Base-by-base conservation (phyloP, 2,888 invertebrate species). In the Habroteleia sp. region DNA sequence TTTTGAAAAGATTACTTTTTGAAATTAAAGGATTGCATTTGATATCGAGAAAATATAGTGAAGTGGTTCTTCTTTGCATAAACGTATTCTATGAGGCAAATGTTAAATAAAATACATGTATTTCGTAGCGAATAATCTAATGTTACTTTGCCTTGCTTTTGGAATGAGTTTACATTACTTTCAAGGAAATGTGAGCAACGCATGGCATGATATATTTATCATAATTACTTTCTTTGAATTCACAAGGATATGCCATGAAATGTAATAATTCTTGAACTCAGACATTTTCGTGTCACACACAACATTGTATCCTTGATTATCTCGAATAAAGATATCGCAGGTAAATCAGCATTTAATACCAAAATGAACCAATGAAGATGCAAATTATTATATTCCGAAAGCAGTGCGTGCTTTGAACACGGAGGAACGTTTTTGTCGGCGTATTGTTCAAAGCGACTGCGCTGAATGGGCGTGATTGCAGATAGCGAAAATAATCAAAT, bases 401-500 rank as follows among this genome's bases (percentile, higher is more conserved):
- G n/a, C n/a, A n/a, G n/a, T n/a, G n/a, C n/a, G n/a, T n/a, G n/a
- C n/a, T n/a, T n/a, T n/a, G n/a, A 20, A 20, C 2, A 20, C 20
- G 4, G 4, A 4, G 4, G 20, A 20, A 2, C 2, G 35, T 60
- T 65, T 56, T 74, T 75, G 69, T 72, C 50, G 42, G 14, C 13
- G 14, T 54, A 31, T 54, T 5, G 48, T 33, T 31, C 54, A 27
- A 44, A 44, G 17, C 2, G 13, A 10, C 13, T 8, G 16, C 4
- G 5, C 14, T 25, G 42, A 68, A 50, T 52, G 42, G 42, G 10
- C 35, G 62, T 46, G 56, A 63, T 66, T 17, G 56, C 41, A 35
- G 54, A 62, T 62, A 62, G 66, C 39, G 46, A 48, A 50, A 60
- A 62, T 13, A 69, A 69, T 63, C 46, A 68, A 46, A 31, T 54